Conservation (phyloP, 2,888 invertebrate genomes). For the Glaucopsyche alexis region DNA sequence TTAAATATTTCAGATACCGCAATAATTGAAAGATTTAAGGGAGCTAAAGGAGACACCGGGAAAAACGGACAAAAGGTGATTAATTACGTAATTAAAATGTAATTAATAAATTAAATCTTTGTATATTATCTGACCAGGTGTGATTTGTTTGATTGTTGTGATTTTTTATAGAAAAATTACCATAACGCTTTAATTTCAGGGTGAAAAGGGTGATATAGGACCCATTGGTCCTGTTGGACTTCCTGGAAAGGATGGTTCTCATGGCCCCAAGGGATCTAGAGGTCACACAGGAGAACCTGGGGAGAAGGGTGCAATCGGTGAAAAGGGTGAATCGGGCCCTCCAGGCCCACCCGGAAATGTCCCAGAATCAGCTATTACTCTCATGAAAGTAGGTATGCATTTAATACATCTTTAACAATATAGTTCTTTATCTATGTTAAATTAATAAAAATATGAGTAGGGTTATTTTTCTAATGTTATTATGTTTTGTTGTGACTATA, state of each 20-base stretch:
- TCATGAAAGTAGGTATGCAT: constrained; percentile 43
- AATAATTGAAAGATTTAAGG: constrained; percentile 55
- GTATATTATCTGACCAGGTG: neutral
- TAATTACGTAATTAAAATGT: constrained; percentile 27
- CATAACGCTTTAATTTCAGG: constrained; percentile 56
- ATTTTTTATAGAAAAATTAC: neutral
- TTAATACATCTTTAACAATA: neutral
- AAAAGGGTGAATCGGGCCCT: constrained; percentile 85
- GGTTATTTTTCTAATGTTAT: too few relatives aligned
- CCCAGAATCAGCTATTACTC: constrained; percentile 38
- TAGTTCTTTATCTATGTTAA: neutral
- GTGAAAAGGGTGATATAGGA: constrained; percentile 86
- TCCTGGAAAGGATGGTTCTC: constrained; percentile 80
- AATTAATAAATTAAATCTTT: neutral
- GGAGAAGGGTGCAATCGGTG: constrained; percentile 47
- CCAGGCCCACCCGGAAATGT: constrained; percentile 76
- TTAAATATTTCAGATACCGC: constrained; percentile 49
- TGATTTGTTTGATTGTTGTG: too few relatives aligned
- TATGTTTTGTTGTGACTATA: neutral
- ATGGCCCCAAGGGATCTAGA: constrained; percentile 83
- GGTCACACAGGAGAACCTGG: constrained; percentile 79
- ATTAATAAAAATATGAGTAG: neutral
- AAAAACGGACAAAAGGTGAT: constrained; percentile 13
- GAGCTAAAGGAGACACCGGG: constrained; percentile 48
- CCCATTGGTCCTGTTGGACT: constrained; percentile 76